Conservation (phyloP, 1,140 invertebrate genomes). For the Drosophila aff. region DNA sequence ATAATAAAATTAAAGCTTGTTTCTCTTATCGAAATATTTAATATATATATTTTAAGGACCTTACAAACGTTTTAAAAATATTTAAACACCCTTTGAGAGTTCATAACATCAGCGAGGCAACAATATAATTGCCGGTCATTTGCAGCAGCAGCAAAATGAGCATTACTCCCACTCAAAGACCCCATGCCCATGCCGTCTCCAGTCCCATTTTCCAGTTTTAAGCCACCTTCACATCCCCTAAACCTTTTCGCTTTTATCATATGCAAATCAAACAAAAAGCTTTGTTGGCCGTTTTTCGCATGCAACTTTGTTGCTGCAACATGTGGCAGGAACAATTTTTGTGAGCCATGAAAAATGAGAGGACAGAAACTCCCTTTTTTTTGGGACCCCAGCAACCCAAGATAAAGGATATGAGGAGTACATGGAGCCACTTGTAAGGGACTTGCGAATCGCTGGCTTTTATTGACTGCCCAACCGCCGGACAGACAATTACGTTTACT, state of each 20-base stretch:
- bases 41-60: background rate
- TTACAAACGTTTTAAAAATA: background rate
- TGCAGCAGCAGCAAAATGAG: slow-evolving; percentile 77
- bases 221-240: background rate
- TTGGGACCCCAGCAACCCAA: slow-evolving; percentile 17
- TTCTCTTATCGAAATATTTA: background rate
- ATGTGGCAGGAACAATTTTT: slow-evolving; percentile 34
- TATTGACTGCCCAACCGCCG: slow-evolving; percentile 69
- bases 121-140: slow-evolving; percentile 84
- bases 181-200: background rate
- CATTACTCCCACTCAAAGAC: slow-evolving; percentile 26
- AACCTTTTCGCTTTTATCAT: slow-evolving; percentile 59
- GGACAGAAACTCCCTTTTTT: background rate
- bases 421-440: slow-evolving; percentile 62
- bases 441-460: slow-evolving; percentile 62
- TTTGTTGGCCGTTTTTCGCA: slow-evolving; percentile 16
- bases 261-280: slow-evolving; percentile 80
- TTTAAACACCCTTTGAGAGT: background rate
- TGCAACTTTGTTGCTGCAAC: slow-evolving; percentile 74
- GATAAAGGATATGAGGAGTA: slow-evolving; percentile 48
- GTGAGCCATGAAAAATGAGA: slow-evolving; percentile 3
- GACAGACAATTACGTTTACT: slow-evolving; percentile 80
- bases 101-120: slow-evolving; percentile 19
- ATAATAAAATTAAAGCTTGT: no score
- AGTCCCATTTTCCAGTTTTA: background rate